Evolutionary conservation across 1,140 invertebrate species (phyloP), one percentile per base, ranked within the genome.

Genomic region (Phortica variegata): DNA sequence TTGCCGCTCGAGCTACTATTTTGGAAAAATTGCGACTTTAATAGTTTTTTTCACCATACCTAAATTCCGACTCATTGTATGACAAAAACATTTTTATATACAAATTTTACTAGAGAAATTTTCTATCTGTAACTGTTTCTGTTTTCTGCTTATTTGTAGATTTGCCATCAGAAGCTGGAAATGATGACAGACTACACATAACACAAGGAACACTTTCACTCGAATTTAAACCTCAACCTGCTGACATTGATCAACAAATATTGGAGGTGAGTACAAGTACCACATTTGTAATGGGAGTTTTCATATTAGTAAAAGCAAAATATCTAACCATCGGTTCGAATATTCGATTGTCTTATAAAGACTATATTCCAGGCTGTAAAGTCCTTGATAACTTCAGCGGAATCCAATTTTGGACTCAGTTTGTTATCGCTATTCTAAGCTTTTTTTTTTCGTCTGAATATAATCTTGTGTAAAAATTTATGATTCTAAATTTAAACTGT

Each of bases 401-500:
- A n/a, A n/a, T n/a, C n/a, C n/a, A n/a, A n/a, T n/a, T n/a, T n/a
- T n/a, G n/a, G n/a, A n/a, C n/a, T n/a, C n/a, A n/a, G n/a, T n/a
- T n/a, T n/a, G n/a, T n/a, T n/a, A n/a, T n/a, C n/a, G n/a, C n/a
- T n/a, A n/a, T n/a, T n/a, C n/a, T n/a, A n/a, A 4, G 38, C n/a
- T 48, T 48, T 34, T 48, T 32, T 42, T 38, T 49, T 40, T 38
- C 32, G 21, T 65, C 68, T 72, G 72, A 72, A 72, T 65, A 65
- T 72, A 72, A 72, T 61, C 56, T 60, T 58, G 61, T 68, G 68
- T 72, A 68, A 60, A 72, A 72, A 63, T 72, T 68, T 72, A 72
- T 69, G 68, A 71, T 68, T 71, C 68, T 71, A 71, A 72, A 71
- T 72, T 72, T 72, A 72, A n/a, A n/a, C n/a, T n/a, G n/a, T n/a